Percentiles rank a stretch among this genome's conserved stretches.
Conservation (phyloP, 2,797 vertebrate species). For the Miichthys miiuy region DNA sequence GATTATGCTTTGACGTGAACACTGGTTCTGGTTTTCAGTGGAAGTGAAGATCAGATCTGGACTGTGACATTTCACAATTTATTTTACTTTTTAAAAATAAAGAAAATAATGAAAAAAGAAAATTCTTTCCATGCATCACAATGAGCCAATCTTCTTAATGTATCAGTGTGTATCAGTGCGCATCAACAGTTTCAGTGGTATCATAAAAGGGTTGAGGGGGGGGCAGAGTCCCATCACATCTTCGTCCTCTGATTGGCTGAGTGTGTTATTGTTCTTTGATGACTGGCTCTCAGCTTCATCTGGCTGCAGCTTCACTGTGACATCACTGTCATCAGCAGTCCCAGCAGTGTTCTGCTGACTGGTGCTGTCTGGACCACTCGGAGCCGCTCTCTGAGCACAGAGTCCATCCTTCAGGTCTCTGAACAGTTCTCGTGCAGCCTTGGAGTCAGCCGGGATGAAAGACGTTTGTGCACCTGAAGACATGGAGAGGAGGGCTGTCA, state of each 20-base stretch:
- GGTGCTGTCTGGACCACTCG: not conserved
- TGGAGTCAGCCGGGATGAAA: slow-evolving; percentile 57
- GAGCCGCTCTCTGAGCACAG: not conserved
- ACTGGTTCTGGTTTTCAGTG: too few species aligned
- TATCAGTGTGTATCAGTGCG: not conserved
- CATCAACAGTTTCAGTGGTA: slow-evolving; percentile 77
- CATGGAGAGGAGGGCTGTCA: not conserved
- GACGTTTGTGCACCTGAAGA: slow-evolving; percentile 57
- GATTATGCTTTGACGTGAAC: too few species aligned
- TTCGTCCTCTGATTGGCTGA: not conserved
- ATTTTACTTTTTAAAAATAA: too few species aligned
- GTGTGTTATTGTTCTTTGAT: not conserved
- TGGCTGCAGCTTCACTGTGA: rapidly evolving
- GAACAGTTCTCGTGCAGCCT: slow-evolving; percentile 3
- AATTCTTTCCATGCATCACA: too few species aligned
- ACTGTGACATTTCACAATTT: too few species aligned
- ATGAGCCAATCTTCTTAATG: too few species aligned
- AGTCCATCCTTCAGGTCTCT: not conserved
- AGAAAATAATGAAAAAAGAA: too few species aligned
- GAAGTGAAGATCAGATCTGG: too few species aligned
- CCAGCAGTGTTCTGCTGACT: not conserved
- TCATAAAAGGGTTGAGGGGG: slow-evolving; percentile 81
- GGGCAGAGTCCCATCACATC: slow-evolving; percentile 46
- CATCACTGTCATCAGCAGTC: not conserved
- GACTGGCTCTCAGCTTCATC: slow-evolving; percentile 32